These are phyloP conservation scores for Numenius phaeopus DNA, from an alignment of 2,797 vertebrate genomes.

Conservation along the genomic window DNA sequence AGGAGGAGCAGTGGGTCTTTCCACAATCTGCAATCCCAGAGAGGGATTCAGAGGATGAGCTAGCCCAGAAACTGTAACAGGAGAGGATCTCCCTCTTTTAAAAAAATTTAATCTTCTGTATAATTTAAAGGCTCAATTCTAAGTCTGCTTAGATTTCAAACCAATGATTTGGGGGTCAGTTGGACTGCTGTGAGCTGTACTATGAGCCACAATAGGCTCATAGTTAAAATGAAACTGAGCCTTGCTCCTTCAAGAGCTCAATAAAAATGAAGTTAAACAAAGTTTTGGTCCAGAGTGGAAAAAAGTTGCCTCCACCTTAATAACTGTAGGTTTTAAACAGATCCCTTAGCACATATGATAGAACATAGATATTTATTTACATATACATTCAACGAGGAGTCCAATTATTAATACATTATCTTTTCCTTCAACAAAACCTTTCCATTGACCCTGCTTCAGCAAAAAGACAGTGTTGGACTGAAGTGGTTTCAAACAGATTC, in stretches of 20 bases:
- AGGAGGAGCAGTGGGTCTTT: not conserved
- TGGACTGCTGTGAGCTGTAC: not conserved
- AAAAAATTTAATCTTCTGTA: not conserved
- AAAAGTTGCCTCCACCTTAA: not conserved
- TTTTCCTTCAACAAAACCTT: not conserved
- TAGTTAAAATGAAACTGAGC: conserved; percentile 49
- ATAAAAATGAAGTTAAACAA: conserved; percentile 16
- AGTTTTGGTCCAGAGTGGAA: not conserved
- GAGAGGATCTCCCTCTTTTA: not conserved
- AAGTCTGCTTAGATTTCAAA: not conserved
- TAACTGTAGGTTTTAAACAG: conserved; percentile 3
- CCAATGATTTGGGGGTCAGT: not conserved
- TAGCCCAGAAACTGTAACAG: not conserved
- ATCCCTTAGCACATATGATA: not conserved
- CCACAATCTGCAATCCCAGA: not conserved
- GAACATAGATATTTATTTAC: not conserved
- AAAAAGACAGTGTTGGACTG: not conserved
- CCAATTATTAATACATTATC: not conserved
- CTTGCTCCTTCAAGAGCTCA: not conserved
- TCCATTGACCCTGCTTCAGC: not conserved
- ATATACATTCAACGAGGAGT: not conserved
- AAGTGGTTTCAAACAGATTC: not conserved
- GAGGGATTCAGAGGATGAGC: not conserved
- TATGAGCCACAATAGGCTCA: conserved; percentile 2
- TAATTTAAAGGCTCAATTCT: not conserved